A percentile compares a stretch with the other conserved stretches of the same genome.
phyloP scores from a whole-genome alignment of 2,888 invertebrate genomes.

The Cheilosia soror region DNA sequence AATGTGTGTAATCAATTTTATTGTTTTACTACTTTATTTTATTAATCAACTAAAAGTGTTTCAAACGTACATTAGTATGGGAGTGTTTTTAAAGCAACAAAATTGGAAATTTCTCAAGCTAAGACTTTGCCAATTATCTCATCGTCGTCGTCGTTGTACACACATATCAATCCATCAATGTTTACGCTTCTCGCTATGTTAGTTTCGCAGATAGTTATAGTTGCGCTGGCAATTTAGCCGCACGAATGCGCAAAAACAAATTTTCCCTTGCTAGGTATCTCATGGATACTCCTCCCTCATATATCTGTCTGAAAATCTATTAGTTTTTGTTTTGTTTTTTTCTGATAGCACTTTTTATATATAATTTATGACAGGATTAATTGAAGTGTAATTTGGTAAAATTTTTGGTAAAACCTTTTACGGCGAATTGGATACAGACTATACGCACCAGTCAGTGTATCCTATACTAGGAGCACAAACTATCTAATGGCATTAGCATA shows the following conservation, averaged over 20 bases:
- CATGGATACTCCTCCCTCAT: neutral
- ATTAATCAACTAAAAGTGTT: constrained; percentile 44
- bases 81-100: neutral
- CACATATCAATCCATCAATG: constrained; percentile 8
- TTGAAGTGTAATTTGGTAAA: neutral
- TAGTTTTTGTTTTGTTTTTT: neutral
- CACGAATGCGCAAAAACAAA: constrained; percentile 5
- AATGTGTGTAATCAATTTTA: constrained; percentile 38
- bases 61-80: neutral
- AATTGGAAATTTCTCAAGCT: constrained; percentile 9
- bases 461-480: neutral
- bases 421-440: neutral
- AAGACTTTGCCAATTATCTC: constrained; percentile 28
- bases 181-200: neutral
- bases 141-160: neutral
- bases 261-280: neutral
- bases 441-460: neutral
- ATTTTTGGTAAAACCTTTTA: neutral
- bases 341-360: neutral
- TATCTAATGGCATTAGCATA: constrained; percentile 15
- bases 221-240: constrained; percentile 3
- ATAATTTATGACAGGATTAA: neutral
- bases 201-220: neutral
- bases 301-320: neutral
- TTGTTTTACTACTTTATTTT: constrained; percentile 2